Conservation (phyloP, 2,113 vertebrate species). For the Nothoprocta perdicaria region DNA sequence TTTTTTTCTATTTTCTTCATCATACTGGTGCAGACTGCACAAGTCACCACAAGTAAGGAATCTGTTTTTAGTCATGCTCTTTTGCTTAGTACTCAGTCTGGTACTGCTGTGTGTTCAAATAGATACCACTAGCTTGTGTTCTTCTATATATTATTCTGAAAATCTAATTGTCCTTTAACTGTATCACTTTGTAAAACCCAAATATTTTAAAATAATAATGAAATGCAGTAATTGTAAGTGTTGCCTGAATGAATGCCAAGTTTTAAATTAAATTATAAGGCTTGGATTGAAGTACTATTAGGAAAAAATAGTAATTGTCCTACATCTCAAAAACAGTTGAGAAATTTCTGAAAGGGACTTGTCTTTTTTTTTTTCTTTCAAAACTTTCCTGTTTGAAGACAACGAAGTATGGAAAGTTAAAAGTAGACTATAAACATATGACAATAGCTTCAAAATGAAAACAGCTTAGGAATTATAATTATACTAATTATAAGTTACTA, state of each 20-base stretch:
- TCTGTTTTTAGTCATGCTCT: neutral
- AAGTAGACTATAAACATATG: neutral
- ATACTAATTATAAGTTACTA: neutral
- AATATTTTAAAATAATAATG: slow-evolving; percentile 12
- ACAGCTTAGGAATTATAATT: neutral
- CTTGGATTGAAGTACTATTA: neutral
- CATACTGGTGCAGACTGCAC: neutral
- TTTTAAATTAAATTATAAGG: slow-evolving; percentile 41
- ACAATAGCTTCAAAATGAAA: neutral
- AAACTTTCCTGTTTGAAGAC: neutral
- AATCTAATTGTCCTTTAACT: slow-evolving; percentile 1
- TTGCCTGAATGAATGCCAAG: slow-evolving; percentile 8
- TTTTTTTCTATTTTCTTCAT: neutral
- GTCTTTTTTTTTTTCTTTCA: too few relatives aligned
- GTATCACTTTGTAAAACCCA: neutral
- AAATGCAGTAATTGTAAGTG: slow-evolving; percentile 9
- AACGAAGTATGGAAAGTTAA: neutral
- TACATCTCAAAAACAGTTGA: neutral
- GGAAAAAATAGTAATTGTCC: neutral
- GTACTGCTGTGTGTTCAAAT: neutral
- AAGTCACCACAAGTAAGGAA: neutral
- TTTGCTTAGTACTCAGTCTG: neutral
- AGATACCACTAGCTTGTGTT: neutral
- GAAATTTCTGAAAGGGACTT: neutral
- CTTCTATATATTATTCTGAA: neutral